Percentiles rank a stretch among this genome's conserved stretches.
Evolutionary conservation across 2,113 vertebrate genomes (phyloP).

Genomic region (Varanus komodoensis): DNA sequence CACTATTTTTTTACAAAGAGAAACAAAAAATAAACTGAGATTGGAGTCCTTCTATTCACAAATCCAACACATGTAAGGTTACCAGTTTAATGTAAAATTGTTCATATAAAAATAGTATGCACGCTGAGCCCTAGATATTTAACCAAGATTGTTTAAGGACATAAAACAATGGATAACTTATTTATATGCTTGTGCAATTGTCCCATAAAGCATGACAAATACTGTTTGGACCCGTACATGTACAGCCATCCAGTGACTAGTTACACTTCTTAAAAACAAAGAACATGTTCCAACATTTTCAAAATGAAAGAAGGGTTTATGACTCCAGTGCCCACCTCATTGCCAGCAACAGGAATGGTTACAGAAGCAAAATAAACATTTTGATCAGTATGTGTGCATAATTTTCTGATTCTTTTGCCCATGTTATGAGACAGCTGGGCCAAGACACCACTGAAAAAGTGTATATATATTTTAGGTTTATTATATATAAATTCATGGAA

Average conservation of each 20-base stretch:
- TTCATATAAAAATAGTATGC: constrained; percentile 41
- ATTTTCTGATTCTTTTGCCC: constrained; percentile 36
- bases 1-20: constrained; percentile 37
- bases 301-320: not conserved
- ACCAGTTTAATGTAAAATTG: constrained; percentile 37
- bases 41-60: constrained; percentile 42
- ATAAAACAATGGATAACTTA: not conserved
- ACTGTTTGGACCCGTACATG: constrained; percentile 35
- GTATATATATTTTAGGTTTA: constrained; percentile 46
- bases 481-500: constrained; percentile 59
- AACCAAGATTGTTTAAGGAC: constrained; percentile 38
- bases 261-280: constrained; percentile 53
- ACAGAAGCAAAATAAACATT: constrained; percentile 33
- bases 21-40: constrained; percentile 55
- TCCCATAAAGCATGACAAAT: constrained; percentile 1
- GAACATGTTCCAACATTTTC: constrained; percentile 37
- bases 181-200: constrained; percentile 22
- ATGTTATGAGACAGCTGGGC: constrained; percentile 16
- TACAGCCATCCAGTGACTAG: constrained; percentile 41
- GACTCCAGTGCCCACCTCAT: not conserved
- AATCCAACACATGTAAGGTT: constrained; percentile 42
- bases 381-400: constrained; percentile 43
- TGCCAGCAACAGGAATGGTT: constrained; percentile 53
- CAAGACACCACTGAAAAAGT: constrained; percentile 25
- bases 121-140: constrained; percentile 9